Conservation (phyloP, 2,113 vertebrate genomes). For the Gracilinanus agilis region DNA sequence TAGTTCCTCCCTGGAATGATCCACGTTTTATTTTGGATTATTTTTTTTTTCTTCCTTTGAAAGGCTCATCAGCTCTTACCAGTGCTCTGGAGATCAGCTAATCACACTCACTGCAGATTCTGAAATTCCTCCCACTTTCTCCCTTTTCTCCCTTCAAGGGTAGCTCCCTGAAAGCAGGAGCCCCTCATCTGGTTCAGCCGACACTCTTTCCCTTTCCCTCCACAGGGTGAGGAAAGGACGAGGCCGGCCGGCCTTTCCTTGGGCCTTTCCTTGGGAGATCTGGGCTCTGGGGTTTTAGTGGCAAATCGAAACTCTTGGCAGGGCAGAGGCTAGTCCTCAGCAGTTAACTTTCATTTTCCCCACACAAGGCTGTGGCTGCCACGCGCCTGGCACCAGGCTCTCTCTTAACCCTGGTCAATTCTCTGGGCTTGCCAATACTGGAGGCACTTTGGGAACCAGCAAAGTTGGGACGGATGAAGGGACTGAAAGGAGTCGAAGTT, state of each 20-base stretch:
- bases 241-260: neutral
- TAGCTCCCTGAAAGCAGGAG: neutral
- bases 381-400: neutral
- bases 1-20: neutral
- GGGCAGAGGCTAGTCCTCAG: neutral
- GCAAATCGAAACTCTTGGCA: neutral
- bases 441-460: neutral
- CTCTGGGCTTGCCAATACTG: neutral
- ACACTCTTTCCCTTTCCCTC: neutral
- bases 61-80: neutral
- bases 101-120: neutral
- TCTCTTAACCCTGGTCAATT: neutral
- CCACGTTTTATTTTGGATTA: neutral
- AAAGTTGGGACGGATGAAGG: neutral
- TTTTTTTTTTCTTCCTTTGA: too few species aligned
- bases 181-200: neutral
- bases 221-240: neutral
- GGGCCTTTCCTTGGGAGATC: neutral
- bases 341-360: neutral
- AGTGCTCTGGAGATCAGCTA: conserved; percentile 1
- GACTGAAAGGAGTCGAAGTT: neutral
- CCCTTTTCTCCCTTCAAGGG: neutral
- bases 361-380: neutral
- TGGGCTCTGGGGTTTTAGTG: neutral
- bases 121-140: neutral